phyloP scores from a whole-genome alignment of 30 jellyfish, hydroid and myxozoan genomes.

The Nemopilema nomurai region DNA sequence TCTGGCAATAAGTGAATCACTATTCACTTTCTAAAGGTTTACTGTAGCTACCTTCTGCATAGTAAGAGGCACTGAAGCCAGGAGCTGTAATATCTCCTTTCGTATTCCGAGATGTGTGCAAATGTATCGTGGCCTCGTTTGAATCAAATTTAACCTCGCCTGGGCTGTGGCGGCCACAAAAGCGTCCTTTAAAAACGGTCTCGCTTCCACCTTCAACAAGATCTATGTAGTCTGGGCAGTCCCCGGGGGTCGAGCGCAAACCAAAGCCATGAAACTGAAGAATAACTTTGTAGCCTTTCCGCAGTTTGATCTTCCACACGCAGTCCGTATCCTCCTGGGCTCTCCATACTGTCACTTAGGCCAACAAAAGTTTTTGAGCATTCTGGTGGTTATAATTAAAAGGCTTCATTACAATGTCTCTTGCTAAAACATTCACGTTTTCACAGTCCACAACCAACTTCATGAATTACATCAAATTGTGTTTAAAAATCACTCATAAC shows the following conservation, averaged over 20 bases:
- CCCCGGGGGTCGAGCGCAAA: constrained; percentile 46
- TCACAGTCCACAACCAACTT: too few relatives aligned
- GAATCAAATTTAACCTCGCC: constrained; percentile 53
- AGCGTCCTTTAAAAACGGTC: constrained; percentile 72
- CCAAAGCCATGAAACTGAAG: constrained; percentile 59
- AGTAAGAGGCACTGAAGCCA: constrained; percentile 81
- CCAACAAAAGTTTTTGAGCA: constrained; percentile 76
- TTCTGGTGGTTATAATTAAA: constrained; percentile 32
- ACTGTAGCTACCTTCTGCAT: constrained; percentile 72
- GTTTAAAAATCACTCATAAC: too few relatives aligned
- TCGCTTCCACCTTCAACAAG: constrained; percentile 62
- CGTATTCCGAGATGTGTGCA: constrained; percentile 61
- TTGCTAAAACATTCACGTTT: too few relatives aligned
- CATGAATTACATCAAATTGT: too few relatives aligned
- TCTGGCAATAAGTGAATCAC: too few relatives aligned
- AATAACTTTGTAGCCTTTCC: constrained; percentile 60
- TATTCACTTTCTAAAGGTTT: too few relatives aligned
- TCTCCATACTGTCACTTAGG: constrained; percentile 67
- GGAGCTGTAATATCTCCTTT: neutral
- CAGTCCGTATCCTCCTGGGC: constrained; percentile 81
- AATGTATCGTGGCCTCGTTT: constrained; percentile 63
- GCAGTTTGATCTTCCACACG: constrained; percentile 74
- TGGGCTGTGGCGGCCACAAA: constrained; percentile 83
- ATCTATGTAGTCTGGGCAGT: constrained; percentile 87
- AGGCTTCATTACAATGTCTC: too few relatives aligned